Evolutionary conservation across 2,888 invertebrate species (phyloP), one percentile per base, ranked within the genome.

Genomic region (Schizotus pectinicornis): DNA sequence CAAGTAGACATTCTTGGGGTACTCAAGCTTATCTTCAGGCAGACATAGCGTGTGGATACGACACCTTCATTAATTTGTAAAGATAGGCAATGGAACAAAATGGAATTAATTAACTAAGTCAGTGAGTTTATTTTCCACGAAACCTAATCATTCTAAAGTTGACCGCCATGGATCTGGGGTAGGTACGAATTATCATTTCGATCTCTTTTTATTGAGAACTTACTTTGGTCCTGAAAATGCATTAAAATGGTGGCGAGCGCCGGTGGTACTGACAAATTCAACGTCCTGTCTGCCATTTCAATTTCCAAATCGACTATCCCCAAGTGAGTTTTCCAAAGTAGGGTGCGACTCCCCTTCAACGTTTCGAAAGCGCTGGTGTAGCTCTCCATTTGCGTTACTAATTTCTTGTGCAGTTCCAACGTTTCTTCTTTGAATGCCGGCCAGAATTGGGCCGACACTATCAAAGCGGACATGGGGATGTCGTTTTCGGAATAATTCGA

Each of bases 361-460:
- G 91, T 88, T 79, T 97, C 95, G 81, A 94, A 98, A 0, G 91
- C 89, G 75, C 90, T 91, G 0, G 95, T 96, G 73, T 94, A 98
- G 50, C 86, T 86, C 60, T 92, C 89, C 65, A 97, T 85, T 74
- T 94, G 91, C 52, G 87, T 84, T 72, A 91, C 88, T 42, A 97
- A 87, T 72, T 86, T 84, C 30, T 86, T 85, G 0, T 97, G 97
- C 42, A 98, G 80, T 74, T 94, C 91, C 11, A 98, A 81, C 67
- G 91, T 92, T 79, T 97, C 96, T 78, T 97, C 96, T 76, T 96
- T 94, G 68, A 98, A 95, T 6, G 93, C 88, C 0, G 98, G 98
- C 98, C 98, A 99, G 82, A 98, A 99, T 77, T 98, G 97, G 1
- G 95, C 95, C 0, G 98, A 98, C n/a, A 99, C 83, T 67, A 98